phyloP scores from a whole-genome alignment of 2,797 vertebrate species.

The Balearica regulorum region DNA sequence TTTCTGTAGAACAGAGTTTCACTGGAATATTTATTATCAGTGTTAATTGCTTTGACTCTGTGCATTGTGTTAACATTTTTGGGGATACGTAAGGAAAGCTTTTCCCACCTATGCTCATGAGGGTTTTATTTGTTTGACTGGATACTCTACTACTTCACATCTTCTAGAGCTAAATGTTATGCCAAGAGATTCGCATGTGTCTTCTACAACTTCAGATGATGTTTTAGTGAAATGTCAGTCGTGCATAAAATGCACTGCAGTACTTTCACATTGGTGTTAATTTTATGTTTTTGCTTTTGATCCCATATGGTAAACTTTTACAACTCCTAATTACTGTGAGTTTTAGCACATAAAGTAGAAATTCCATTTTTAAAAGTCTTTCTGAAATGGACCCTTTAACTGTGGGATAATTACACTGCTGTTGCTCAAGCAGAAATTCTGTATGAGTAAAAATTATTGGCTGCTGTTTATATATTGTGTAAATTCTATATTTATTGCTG shows the following conservation, averaged over 20 bases:
- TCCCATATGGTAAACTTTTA: not conserved
- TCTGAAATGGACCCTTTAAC: not conserved
- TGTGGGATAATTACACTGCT: not conserved
- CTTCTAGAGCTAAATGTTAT: not conserved
- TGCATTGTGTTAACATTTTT: not conserved
- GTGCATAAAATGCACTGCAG: not conserved
- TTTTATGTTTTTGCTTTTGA: conserved; percentile 3
- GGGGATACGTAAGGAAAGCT: not conserved
- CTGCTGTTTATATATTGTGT: not conserved
- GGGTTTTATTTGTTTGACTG: not conserved
- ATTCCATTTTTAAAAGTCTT: not conserved
- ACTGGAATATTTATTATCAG: not conserved
- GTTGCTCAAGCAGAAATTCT: not conserved
- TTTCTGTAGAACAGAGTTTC: not conserved
- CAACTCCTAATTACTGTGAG: not conserved
- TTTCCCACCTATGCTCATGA: not conserved
- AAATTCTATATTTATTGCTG: conserved; percentile 17
- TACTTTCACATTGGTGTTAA: not conserved
- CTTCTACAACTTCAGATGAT: not conserved
- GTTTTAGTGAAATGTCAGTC: not conserved
- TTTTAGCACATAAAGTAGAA: not conserved
- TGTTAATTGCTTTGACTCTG: not conserved
- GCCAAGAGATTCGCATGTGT: not conserved
- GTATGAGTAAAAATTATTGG: conserved; percentile 14
- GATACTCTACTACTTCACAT: not conserved